Evolutionary conservation across 2,113 vertebrate species (phyloP), one percentile per base, ranked within the genome.

Genomic region (Colistium nudipinnis): DNA sequence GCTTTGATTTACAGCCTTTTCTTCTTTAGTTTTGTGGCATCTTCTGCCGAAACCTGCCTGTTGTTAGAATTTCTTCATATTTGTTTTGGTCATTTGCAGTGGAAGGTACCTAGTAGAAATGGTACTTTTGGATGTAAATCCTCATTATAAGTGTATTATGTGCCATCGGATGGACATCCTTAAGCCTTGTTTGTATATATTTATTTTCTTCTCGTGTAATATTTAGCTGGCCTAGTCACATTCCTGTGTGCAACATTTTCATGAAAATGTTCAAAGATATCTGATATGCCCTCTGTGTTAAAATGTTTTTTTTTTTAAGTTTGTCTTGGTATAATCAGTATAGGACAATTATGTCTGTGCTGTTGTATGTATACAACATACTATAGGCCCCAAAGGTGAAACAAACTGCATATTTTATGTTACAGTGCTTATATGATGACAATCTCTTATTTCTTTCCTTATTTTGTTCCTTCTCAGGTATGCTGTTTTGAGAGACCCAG

Each of bases 401-500:
- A 41, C 16, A 41, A 44, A 38, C 25, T 43, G 17, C 30, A 4
- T 27, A 43, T 60, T 43, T 61, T 10, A 60, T 70, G 17, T 41
- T 24, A 12, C 41, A 20, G 17, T 33, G 1, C 22, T 41, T 38
- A 8, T 6, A 19, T 52, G 22, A 3, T 31, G 28, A 27, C 16
- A 0, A 31, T 33, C 51, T 65, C 20, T 69, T n/a, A n/a, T n/a
- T 24, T 14, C 25, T 30, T 19, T n/a, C 1, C 4, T 9, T 22
- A 45, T n/a, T 39, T 53, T 74, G 63, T 19, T 27, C 25, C 27
- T 74, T 54, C 14, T 11, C 81, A 99, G 98, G 87, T 99, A 96
- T 43, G 95, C 96, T 0, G 75, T 96, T 48, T 90, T 95, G 84
- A 93, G 92, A 87, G 98, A 99, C 84, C 96, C 95, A 0, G 97